A percentile compares a stretch with the other conserved stretches of the same genome.
Evolutionary conservation across 1,140 invertebrate species (phyloP).

Genomic region (Rhopalosiphum maidis): DNA sequence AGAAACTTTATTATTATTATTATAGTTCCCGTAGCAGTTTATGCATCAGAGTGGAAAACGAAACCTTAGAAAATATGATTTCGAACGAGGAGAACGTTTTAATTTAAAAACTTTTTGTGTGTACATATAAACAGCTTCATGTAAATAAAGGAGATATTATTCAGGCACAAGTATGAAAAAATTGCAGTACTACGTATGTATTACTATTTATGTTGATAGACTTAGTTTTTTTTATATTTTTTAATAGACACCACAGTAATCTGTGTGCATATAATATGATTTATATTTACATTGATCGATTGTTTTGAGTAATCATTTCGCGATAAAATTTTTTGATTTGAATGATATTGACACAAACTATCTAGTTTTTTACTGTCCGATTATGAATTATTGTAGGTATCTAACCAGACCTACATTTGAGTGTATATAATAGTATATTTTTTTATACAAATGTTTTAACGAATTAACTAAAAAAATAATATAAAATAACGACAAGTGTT

Average conservation of each 20-base stretch:
- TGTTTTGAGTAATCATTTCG: neutral
- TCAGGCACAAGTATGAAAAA: neutral
- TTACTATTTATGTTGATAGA: neutral
- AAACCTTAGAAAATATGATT: constrained; percentile 10
- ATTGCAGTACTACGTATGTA: too few species aligned
- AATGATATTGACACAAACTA: neutral
- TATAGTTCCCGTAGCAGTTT: neutral
- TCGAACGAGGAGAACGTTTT: neutral
- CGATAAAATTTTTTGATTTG: neutral
- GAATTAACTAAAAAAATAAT: neutral
- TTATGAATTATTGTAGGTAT: neutral
- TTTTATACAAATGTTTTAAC: too few species aligned
- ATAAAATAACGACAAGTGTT: too few species aligned
- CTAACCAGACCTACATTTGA: neutral
- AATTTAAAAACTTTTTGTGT: neutral
- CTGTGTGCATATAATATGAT: neutral
- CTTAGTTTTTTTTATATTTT: neutral
- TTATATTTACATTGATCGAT: neutral
- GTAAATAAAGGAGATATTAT: neutral
- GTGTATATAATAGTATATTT: too few species aligned
- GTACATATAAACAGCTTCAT: neutral
- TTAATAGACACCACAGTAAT: neutral
- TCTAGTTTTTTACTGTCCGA: neutral
- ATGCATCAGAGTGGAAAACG: neutral
- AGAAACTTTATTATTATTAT: neutral